Evolutionary conservation across 2,113 vertebrate species (phyloP).

Genomic region (Lamprologus lemairii): DNA sequence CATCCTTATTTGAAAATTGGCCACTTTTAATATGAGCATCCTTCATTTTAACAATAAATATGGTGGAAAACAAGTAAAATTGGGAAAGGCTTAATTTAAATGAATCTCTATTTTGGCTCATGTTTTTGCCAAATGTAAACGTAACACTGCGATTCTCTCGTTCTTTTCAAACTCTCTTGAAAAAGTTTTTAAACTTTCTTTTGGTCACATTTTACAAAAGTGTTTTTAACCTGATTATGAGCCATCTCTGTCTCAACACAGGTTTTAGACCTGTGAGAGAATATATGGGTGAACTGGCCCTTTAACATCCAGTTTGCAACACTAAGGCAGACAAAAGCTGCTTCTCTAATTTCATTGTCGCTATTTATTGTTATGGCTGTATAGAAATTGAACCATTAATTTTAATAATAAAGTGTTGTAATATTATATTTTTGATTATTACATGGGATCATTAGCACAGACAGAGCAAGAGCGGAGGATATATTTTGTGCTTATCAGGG

Average conservation of each 20-base stretch:
- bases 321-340: background rate
- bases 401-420: background rate
- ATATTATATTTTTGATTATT: slow-evolving; percentile 3
- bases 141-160: background rate
- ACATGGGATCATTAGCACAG: background rate
- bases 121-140: background rate
- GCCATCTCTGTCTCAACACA: background rate
- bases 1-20: background rate
- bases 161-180: background rate
- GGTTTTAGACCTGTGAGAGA: background rate
- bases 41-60: background rate
- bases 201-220: background rate
- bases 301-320: background rate
- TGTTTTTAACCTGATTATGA: background rate
- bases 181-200: background rate
- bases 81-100: background rate
- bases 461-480: background rate
- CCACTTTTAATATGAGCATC: background rate
- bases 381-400: background rate
- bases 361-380: slow-evolving; percentile 35
- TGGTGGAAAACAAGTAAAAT: background rate
- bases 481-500: background rate
- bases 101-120: background rate
- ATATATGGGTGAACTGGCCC: background rate
- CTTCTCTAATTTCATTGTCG: background rate